Percentiles rank a stretch among this genome's conserved stretches.
These are phyloP conservation scores for Diadema setosum DNA, from an alignment of 35 echinoderm and acorn worm species.

Conservation along the genomic window DNA sequence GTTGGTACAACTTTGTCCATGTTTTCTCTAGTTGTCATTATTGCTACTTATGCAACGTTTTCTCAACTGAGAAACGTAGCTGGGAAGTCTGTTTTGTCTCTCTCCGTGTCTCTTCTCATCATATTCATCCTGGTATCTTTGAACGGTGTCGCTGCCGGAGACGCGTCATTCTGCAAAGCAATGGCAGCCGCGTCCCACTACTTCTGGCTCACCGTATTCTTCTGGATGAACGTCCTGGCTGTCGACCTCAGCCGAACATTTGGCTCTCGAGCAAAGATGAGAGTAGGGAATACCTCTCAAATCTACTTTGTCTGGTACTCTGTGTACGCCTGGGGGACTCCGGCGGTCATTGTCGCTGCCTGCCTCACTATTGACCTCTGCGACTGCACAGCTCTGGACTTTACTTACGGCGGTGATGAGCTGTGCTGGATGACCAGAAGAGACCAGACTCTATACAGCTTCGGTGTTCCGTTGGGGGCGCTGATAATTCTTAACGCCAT, in stretches of 20 bases:
- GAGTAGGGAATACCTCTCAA: neutral
- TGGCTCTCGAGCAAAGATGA: neutral
- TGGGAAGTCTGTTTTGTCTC: slow-evolving; percentile 13
- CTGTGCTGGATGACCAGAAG: slow-evolving; percentile 38
- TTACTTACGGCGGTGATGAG: slow-evolving; percentile 18
- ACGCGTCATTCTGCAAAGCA: neutral
- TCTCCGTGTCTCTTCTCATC: neutral
- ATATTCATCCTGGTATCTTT: neutral
- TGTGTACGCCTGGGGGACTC: slow-evolving; percentile 39
- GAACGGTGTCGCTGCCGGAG: neutral
- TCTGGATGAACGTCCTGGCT: slow-evolving; percentile 56
- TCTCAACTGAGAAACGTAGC: slow-evolving; percentile 18
- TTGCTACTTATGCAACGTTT: slow-evolving; percentile 22
- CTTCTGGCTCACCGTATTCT: slow-evolving; percentile 51
- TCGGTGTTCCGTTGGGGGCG: slow-evolving; percentile 35
- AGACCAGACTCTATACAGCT: neutral
- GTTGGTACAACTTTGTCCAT: slow-evolving; percentile 8
- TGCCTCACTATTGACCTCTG: slow-evolving; percentile 14
- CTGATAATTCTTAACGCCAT: slow-evolving; percentile 30
- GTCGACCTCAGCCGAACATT: slow-evolving; percentile 50
- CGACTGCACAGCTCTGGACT: neutral
- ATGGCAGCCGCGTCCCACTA: slow-evolving; percentile 18
- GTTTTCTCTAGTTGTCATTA: neutral
- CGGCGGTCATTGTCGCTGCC: slow-evolving; percentile 22
- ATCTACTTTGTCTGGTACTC: neutral